phyloP scores from a whole-genome alignment of 2,797 vertebrate genomes.

The Brachyrhaphis roseni region DNA sequence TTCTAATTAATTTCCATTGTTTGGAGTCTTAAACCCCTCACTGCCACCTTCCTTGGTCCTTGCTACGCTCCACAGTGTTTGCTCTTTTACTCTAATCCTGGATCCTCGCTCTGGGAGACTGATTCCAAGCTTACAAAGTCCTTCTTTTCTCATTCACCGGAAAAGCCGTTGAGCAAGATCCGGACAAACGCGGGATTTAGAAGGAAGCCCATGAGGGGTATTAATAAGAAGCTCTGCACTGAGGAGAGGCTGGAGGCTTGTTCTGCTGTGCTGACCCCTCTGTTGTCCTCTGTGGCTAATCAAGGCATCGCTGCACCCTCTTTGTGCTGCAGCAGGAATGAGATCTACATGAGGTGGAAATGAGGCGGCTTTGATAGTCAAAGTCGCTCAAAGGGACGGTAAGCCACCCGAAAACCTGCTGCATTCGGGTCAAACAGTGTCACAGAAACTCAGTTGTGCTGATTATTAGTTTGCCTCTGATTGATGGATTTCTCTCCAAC shows the following conservation, averaged over 20 bases:
- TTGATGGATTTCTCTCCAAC: conserved; percentile 26
- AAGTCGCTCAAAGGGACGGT: conserved; percentile 51
- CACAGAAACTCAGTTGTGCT: conserved; percentile 4
- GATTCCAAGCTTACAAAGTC: conserved; percentile 47
- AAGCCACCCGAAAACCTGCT: conserved; percentile 19
- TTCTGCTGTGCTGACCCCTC: conserved; percentile 76
- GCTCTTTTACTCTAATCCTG: conserved; percentile 69
- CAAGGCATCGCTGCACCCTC: conserved; percentile 70
- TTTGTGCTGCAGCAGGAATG: conserved; percentile 69
- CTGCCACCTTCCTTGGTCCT: conserved; percentile 55
- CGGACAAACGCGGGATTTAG: conserved; percentile 76
- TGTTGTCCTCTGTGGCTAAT: conserved; percentile 74
- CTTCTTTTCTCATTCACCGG: conserved; percentile 61
- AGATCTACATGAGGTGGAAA: conserved; percentile 51
- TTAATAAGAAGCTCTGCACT: conserved; percentile 62
- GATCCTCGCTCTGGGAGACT: conserved; percentile 69
- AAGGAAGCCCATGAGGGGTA: conserved; percentile 57
- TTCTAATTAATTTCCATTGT: conserved; percentile 76
- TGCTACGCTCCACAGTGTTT: conserved; percentile 56
- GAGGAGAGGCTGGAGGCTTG: conserved; percentile 58
- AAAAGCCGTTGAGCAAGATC: conserved; percentile 62
- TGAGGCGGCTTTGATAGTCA: conserved; percentile 51
- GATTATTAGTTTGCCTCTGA: conserved; percentile 18
- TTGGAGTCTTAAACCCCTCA: conserved; percentile 55
- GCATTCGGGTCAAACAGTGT: conserved; percentile 2